phyloP scores from a whole-genome alignment of 2,797 vertebrate genomes.

The Propithecus deckenii region DNA sequence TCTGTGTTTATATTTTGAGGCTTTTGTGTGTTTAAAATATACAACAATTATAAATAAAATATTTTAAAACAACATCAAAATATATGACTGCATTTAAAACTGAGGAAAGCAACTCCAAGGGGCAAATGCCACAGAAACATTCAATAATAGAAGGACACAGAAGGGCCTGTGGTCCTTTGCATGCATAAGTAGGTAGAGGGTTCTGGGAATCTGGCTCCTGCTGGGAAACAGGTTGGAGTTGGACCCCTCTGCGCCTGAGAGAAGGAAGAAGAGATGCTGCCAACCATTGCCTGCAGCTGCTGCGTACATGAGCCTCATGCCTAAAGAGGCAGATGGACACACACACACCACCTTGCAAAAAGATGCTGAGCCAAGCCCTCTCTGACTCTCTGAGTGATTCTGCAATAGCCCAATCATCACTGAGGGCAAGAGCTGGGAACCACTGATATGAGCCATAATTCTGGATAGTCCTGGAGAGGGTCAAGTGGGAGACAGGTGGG shows the following conservation, averaged over 20 bases:
- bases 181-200: neutral
- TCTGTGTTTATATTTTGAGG: neutral
- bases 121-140: neutral
- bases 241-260: neutral
- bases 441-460: neutral
- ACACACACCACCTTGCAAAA: neutral
- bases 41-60: neutral
- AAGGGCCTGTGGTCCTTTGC: neutral
- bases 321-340: neutral
- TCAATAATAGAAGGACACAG: neutral
- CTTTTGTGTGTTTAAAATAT: constrained; percentile 21
- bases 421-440: neutral
- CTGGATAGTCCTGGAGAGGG: neutral
- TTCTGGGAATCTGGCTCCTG: neutral
- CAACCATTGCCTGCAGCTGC: neutral
- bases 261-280: neutral
- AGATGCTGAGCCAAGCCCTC: neutral
- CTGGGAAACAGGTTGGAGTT: neutral
- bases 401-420: neutral
- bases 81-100: neutral
- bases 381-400: neutral
- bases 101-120: neutral
- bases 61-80: constrained; percentile 26
- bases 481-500: neutral
- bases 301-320: neutral